These are phyloP conservation scores for Procavia capensis DNA, from an alignment of 2,113 vertebrate genomes.

Conservation along the genomic window DNA sequence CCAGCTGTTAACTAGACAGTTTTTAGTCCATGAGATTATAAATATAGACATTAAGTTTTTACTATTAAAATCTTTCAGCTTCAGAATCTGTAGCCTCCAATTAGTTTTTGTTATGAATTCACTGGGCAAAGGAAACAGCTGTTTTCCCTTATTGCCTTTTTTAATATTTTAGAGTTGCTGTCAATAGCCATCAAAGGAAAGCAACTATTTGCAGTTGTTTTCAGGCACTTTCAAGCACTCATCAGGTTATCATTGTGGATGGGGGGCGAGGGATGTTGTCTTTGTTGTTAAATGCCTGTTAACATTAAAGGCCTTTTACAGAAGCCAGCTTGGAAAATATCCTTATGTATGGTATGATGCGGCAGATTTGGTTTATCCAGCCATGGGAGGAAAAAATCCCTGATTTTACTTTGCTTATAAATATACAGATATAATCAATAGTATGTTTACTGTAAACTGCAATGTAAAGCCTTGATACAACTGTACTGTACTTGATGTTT, in stretches of 20 bases:
- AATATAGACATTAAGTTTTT: conserved; percentile 49
- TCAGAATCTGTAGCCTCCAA: not conserved
- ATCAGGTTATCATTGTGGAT: conserved; percentile 49
- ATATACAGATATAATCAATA: conserved; percentile 47
- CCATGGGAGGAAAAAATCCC: not conserved
- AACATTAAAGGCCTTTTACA: conserved; percentile 53
- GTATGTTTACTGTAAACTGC: conserved; percentile 72
- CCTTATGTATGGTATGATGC: conserved; percentile 1
- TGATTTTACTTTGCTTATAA: conserved; percentile 67
- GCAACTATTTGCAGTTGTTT: conserved; percentile 47
- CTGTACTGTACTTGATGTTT: conserved; percentile 76
- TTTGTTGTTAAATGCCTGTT: conserved; percentile 59
- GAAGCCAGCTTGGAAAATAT: conserved; percentile 56
- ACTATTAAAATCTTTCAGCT: conserved; percentile 52
- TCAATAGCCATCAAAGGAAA: conserved; percentile 59
- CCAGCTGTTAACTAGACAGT: not conserved
- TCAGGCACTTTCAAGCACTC: conserved; percentile 23
- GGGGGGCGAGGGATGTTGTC: not conserved
- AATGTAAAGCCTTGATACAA: conserved; percentile 70
- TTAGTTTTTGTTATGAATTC: conserved; percentile 55
- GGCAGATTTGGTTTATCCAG: conserved; percentile 46
- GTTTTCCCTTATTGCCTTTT: conserved; percentile 47
- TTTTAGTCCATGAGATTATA: conserved; percentile 37
- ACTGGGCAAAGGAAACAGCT: conserved; percentile 56
- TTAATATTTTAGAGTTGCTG: conserved; percentile 69